Percentiles rank a stretch among this genome's conserved stretches.
These are phyloP conservation scores for Laupala kohalensis DNA, from an alignment of 1,140 invertebrate species.

Conservation along the genomic window DNA sequence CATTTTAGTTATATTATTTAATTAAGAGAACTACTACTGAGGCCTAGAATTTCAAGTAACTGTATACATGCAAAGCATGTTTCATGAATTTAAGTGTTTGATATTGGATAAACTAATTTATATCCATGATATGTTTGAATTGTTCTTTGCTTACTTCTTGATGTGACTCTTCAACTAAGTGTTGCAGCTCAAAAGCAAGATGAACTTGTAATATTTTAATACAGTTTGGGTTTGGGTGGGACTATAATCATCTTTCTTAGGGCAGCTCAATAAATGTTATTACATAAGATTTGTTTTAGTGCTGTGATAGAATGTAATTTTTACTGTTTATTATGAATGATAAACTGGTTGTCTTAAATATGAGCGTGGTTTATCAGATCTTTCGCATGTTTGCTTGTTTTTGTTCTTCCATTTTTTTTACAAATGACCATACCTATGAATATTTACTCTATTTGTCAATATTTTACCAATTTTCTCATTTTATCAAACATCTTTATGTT, in stretches of 20 bases:
- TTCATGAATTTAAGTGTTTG: background rate
- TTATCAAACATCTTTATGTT: too few relatives aligned
- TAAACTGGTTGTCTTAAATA: constrained; percentile 14
- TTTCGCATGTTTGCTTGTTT: too few relatives aligned
- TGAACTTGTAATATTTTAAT: constrained; percentile 16
- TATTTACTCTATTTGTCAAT: too few relatives aligned
- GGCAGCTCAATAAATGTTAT: constrained; percentile 14
- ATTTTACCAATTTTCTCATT: too few relatives aligned
- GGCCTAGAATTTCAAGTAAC: too few relatives aligned
- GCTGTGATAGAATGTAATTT: constrained; percentile 17
- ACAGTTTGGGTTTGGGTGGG: constrained; percentile 4
- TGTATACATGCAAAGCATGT: background rate
- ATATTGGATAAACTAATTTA: background rate
- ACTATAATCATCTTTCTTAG: constrained; percentile 6
- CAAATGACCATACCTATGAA: too few relatives aligned
- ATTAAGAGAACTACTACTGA: too few relatives aligned
- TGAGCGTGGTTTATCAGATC: background rate
- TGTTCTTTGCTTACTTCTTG: constrained; percentile 1
- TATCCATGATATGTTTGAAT: background rate
- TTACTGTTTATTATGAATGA: constrained; percentile 16
- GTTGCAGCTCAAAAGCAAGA: constrained; percentile 12
- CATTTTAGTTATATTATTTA: background rate
- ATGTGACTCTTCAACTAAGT: constrained; percentile 5
- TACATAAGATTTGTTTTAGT: constrained; percentile 13
- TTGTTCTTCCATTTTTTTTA: too few relatives aligned